Percentiles rank a stretch among this genome's conserved stretches.
Conservation (phyloP, 2,113 vertebrate species). For the Tupaia tana region DNA sequence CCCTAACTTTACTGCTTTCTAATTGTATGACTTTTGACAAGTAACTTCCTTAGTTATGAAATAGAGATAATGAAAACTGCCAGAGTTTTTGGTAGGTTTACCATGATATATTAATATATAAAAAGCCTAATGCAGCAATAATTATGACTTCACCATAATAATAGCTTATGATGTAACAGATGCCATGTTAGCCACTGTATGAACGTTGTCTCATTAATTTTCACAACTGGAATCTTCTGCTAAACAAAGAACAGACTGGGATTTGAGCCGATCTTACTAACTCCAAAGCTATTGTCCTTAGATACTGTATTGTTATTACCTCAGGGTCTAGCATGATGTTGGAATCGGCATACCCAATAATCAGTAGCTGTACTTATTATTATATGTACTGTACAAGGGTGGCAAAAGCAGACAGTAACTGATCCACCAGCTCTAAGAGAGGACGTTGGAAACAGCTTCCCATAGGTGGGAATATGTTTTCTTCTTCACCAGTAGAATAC, state of each 20-base stretch:
- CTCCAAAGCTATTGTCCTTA: not conserved
- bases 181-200: not conserved
- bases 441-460: not conserved
- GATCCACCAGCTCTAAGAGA: not conserved
- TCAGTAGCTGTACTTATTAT: not conserved
- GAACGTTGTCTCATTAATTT: not conserved
- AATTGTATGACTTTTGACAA: not conserved
- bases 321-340: not conserved
- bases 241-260: not conserved
- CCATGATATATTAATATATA: not conserved
- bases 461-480: not conserved
- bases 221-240: not conserved
- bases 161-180: not conserved
- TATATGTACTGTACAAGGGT: slow-evolving; percentile 55
- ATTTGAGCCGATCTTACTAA: not conserved
- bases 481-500: not conserved
- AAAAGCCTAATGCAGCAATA: not conserved
- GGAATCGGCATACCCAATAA: not conserved
- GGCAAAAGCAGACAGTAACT: not conserved
- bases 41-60: not conserved
- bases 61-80: not conserved
- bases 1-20: not conserved
- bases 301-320: not conserved
- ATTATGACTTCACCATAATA: slow-evolving; percentile 26
- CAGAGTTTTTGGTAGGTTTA: not conserved